phyloP scores from a whole-genome alignment of 2,113 vertebrate species.

The Thryonomys swinderianus region DNA sequence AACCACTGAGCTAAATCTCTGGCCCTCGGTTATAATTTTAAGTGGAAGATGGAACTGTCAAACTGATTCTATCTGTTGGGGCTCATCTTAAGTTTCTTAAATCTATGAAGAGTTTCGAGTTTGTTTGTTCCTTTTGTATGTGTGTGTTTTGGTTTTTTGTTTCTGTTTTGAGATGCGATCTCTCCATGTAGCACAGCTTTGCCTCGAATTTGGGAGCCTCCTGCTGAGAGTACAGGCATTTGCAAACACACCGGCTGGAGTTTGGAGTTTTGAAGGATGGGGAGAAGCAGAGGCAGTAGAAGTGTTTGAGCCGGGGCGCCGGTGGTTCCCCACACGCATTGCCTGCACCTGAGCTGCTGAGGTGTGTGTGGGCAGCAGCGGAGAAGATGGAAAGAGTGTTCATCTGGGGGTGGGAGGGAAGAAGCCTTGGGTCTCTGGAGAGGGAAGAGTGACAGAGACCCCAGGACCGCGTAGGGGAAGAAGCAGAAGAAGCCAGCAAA shows the following conservation, averaged over 20 bases:
- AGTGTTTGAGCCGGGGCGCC: neutral
- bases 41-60: neutral
- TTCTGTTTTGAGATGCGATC: neutral
- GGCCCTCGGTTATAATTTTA: conserved; percentile 31
- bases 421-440: neutral
- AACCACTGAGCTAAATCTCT: no score
- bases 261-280: conserved; percentile 4
- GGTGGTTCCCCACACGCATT: neutral
- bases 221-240: neutral
- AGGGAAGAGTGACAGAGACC: neutral
- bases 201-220: neutral
- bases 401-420: neutral
- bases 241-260: neutral
- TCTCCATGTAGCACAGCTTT: neutral
- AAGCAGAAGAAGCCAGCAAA: conserved; percentile 15
- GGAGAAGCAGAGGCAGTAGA: neutral
- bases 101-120: neutral
- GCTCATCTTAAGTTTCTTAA: accelerated
- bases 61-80: neutral
- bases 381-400: neutral
- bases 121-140: neutral
- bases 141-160: neutral
- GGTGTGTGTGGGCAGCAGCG: neutral
- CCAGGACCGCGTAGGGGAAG: neutral
- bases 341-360: neutral